A percentile compares a stretch with the other conserved stretches of the same genome.
These are phyloP conservation scores for Alouatta palliata DNA, from an alignment of 2,113 vertebrate species.

Conservation along the genomic window DNA sequence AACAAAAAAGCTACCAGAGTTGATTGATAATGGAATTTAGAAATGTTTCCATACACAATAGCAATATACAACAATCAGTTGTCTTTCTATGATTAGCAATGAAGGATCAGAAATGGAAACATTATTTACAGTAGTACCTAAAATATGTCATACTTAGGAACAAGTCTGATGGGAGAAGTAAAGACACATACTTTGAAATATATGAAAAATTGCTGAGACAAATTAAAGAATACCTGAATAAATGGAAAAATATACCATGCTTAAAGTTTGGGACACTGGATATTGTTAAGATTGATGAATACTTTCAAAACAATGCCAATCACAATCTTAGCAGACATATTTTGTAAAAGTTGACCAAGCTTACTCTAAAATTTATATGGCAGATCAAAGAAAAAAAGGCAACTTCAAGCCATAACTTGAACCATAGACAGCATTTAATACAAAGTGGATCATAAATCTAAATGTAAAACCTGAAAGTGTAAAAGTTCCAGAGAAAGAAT, in stretches of 20 bases:
- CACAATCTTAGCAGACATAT: neutral
- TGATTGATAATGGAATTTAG: neutral
- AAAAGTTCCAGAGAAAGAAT: neutral
- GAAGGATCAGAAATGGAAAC: neutral
- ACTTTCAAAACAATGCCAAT: neutral
- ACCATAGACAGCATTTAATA: neutral
- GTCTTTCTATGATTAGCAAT: neutral
- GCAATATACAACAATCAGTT: neutral
- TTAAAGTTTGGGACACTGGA: neutral
- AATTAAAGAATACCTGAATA: neutral
- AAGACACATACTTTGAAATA: neutral
- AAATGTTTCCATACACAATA: neutral
- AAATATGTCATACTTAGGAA: neutral
- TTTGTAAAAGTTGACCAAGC: neutral
- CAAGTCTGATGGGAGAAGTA: neutral
- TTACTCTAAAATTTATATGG: neutral
- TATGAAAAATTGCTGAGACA: neutral
- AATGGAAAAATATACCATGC: neutral
- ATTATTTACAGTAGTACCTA: neutral
- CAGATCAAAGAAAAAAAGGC: neutral
- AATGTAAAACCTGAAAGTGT: neutral
- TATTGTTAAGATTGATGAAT: neutral
- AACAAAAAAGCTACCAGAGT: neutral
- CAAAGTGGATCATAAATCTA: neutral
- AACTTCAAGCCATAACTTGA: neutral